A percentile compares a stretch with the other conserved stretches of the same genome.
Conservation (phyloP, 1,140 invertebrate species). For the Zaprionus gabonicus region DNA sequence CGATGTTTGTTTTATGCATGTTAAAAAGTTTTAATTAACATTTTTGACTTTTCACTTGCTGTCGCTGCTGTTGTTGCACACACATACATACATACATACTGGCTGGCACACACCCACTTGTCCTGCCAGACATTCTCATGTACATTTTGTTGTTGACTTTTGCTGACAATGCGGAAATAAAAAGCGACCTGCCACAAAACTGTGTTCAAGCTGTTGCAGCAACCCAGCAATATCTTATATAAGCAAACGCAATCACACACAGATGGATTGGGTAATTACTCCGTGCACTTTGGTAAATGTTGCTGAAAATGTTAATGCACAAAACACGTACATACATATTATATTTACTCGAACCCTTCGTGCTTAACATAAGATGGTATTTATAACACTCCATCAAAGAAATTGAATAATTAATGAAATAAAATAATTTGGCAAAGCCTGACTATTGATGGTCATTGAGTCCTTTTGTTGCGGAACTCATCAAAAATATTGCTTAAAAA, state of each 20-base stretch:
- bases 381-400: neutral
- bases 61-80: slow-evolving; percentile 23
- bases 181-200: slow-evolving; percentile 42
- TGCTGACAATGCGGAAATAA: slow-evolving; percentile 61
- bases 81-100: neutral
- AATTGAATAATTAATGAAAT: no score
- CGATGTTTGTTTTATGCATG: slow-evolving; percentile 74
- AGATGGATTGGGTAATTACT: slow-evolving; percentile 10
- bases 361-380: neutral
- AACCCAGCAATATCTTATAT: slow-evolving; percentile 46
- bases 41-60: slow-evolving; percentile 76
- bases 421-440: no score
- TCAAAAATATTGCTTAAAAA: no score
- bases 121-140: slow-evolving; percentile 22
- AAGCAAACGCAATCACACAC: slow-evolving; percentile 24
- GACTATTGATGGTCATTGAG: no score
- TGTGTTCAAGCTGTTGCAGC: slow-evolving; percentile 39
- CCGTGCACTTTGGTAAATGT: neutral
- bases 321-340: neutral
- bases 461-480: no score
- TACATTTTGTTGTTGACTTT: slow-evolving; percentile 73
- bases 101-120: slow-evolving; percentile 8
- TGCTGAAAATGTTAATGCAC: neutral
- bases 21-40: slow-evolving; percentile 83
- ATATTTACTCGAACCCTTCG: neutral